Percentiles rank a stretch among this genome's conserved stretches.
phyloP scores from a whole-genome alignment of 2,888 invertebrate genomes.

The Punctoribates punctum region DNA sequence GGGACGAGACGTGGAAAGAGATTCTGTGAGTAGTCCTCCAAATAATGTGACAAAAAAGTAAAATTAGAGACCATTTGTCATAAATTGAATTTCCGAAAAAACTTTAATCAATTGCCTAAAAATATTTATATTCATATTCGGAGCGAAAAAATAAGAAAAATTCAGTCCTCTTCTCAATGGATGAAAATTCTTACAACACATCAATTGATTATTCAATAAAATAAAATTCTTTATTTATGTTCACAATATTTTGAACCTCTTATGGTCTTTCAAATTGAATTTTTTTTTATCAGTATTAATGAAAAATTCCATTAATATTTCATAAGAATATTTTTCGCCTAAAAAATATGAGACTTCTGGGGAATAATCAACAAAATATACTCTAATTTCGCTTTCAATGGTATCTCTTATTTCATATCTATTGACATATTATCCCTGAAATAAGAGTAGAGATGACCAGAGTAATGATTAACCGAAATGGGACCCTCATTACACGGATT shows the following conservation, averaged over 20 bases:
- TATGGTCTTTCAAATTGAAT: neutral
- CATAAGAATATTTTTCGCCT: neutral
- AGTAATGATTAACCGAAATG: no score
- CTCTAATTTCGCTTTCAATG: no score
- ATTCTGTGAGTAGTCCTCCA: constrained; percentile 47
- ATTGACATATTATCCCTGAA: no score
- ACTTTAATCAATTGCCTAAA: no score
- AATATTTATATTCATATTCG: no score
- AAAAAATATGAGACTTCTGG: neutral
- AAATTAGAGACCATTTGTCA: no score
- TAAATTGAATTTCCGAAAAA: no score
- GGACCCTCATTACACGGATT: no score
- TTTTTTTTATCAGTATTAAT: neutral
- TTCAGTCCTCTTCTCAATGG: neutral
- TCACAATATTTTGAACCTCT: neutral
- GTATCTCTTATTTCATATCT: no score
- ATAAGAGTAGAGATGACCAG: no score
- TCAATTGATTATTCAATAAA: neutral
- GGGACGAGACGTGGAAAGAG: constrained; percentile 48
- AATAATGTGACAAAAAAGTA: neutral
- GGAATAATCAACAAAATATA: no score
- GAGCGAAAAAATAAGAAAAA: no score
- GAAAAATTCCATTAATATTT: neutral
- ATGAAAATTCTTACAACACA: neutral
- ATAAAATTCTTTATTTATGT: constrained; percentile 2